phyloP scores from a whole-genome alignment of 2,888 invertebrate genomes.

The Pheosia gnoma region DNA sequence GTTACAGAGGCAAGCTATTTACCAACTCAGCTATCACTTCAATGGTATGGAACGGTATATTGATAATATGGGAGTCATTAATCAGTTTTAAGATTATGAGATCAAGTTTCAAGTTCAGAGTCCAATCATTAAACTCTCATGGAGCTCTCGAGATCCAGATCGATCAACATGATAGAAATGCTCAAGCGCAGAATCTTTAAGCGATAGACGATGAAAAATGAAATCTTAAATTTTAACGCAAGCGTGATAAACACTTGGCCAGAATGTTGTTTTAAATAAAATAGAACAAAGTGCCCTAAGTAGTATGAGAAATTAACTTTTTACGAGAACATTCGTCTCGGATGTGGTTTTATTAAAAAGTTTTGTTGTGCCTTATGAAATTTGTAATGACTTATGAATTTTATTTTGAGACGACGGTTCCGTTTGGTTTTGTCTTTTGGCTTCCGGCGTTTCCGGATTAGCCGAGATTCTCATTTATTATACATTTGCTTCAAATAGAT shows the following conservation, averaged over 20 bases:
- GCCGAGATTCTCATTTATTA: constrained; percentile 24
- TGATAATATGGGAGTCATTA: background rate
- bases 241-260: constrained; percentile 30
- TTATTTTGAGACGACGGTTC: constrained; percentile 39
- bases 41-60: background rate
- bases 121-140: too few species aligned
- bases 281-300: constrained; percentile 45
- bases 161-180: too few species aligned
- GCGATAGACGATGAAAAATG: background rate
- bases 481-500: constrained; percentile 8
- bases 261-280: constrained; percentile 34
- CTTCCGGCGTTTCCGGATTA: constrained; percentile 17
- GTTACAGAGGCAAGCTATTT: too few species aligned
- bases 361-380: constrained; percentile 45
- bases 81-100: too few species aligned
- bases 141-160: too few species aligned
- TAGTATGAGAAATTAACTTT: constrained; percentile 56
- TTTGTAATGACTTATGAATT: constrained; percentile 51
- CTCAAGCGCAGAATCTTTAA: background rate
- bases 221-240: constrained; percentile 25
- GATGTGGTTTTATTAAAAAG: constrained; percentile 52
- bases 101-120: too few species aligned
- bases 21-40: too few species aligned
- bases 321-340: constrained; percentile 49
- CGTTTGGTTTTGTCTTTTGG: constrained; percentile 36